Evolutionary conservation across 2,113 vertebrate species (phyloP), one percentile per base, ranked within the genome.

Genomic region (Coregonus clupeaformis): DNA sequence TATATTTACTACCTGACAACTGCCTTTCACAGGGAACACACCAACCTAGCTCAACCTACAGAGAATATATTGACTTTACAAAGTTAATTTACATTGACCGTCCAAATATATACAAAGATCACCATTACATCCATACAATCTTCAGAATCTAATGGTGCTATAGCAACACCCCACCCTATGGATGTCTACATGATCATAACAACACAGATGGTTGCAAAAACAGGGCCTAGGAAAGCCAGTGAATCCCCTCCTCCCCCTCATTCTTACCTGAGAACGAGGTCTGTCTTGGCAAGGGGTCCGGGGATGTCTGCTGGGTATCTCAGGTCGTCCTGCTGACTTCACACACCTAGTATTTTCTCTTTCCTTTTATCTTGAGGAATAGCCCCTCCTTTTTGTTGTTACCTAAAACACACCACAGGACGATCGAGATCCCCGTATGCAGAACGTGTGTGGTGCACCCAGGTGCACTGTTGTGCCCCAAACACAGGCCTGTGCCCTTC

Each of bases 321-420:
- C 9, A 52, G 49, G 49, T 52, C 49, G 12, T 52, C 16, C 49
- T 52, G 16, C 49, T 52, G 49, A 22, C 57, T 60, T 60, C n/a
- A 60, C 57, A 60, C 57, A 60, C 14, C 14, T 55, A n/a, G 3
- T 45, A 71, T 75, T 80, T 32, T 47, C 70, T 71, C 73, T 77
- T 84, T 82, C 64, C 68, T 76, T 82, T 81, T 77, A 85, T 78
- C 75, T 79, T 81, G 72, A 75, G 60, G 13, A 14, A 59, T 55
- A 60, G 78, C 76, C 78, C 82, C 84, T 84, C 84, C 86, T 82
- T 36, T 47, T 70, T 83, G 81, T 87, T 42, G 29, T 69, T 42
- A 69, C 24, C 16, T 27, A 32, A 69, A 84, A 78, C 71, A 80
- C 24, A 81, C 68, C 45, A 69, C 25, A 79, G 74, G 72, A 63